Evolutionary conservation across 2,888 invertebrate species (phyloP), one percentile per base, ranked within the genome.

Genomic region (Drosophila sordidapex): DNA sequence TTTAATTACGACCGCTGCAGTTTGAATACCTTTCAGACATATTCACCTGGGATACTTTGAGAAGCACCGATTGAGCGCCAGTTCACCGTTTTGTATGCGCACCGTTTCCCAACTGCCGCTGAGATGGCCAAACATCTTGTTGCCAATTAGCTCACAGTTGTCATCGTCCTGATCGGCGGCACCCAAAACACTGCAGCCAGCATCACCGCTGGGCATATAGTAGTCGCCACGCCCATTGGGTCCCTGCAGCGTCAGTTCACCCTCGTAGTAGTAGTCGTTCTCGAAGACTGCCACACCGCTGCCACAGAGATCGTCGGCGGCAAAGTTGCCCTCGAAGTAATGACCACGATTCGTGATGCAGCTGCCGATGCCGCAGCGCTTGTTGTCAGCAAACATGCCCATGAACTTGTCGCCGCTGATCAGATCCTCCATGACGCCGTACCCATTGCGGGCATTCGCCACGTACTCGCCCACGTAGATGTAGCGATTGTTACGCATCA

Each of bases 391-490:
- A 97, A 98, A 98, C 93, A 96, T 96, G 8, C 98, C 98, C 92
- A 98, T 95, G 92, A 98, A 98, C 92, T 98, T 98, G 92, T 98
- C 97, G 3, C 98, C 97, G 84, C 95, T 96, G 33, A 96, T 94
- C 58, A 97, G 96, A 87, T 98, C 96, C 90, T 98, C 97, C 94
- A 97, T 95, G 1, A 98, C 97, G 0, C 98, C 98, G 86, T 98
- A 98, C 0, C 98, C 98, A 81, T 96, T 95, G 81, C 96, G 96
- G 2, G 94, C 94, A 27, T 98, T 97, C 59, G 94, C 94, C 18
- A 94, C 94, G 96, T 98, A 98, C 89, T 98, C 97, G 0, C 98
- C 98, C n/a, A 98, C 96, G 91, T 98, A 98, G 65, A 96, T 96
- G 89, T 96, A 96, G 77, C 96, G 96, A 29, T 97, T 97, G 89